Base-by-base conservation (phyloP, 64 coral and sea anemone genomes). In the Actinia equina region DNA sequence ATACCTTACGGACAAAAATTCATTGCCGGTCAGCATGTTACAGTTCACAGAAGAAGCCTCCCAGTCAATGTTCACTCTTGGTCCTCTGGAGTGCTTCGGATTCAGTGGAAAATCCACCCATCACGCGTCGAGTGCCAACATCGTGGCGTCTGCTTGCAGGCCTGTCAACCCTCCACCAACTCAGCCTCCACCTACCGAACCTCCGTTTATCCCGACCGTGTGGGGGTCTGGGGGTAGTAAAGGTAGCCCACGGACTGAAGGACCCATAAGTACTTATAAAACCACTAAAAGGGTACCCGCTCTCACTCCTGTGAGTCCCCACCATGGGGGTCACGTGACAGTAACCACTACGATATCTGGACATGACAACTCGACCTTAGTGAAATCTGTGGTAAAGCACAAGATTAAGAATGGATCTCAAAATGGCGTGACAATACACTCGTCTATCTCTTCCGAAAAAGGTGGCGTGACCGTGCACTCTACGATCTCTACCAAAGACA, bases 301-400 rank as follows among this genome's bases (percentile, higher is more conserved):
- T 27, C 44, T 64, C 8, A 52, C 27, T 43, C 25, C 84, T 13
- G 23, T 37, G 18, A 26, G 80, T 77, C 86, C 79, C 22, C 85
- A 84, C 13, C 55, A 6, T 43, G 44, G 59, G 63, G 92, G 49
- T 88, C 94, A 91, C 80, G 94, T 97, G 77, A 91, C 91, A 54
- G 86, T 97, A 77, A 97, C 94, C 44, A 97, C 94, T 17, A 93
- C 92, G 81, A 97, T 97, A 62, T 89, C 94, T 63, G 90, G 91
- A 22, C 79, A 88, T 37, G 83, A 93, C 53, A 97, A 97, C 81
- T 90, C 80, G 82, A 97, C 91, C 37, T 57, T 88, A 17, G 91
- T 96, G n/a, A 96, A 91, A 56, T 96, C 94, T 52, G 86, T 93
- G 26, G 88, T 97, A 19, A 97, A 89, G 85, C 94, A 97, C 71